These are phyloP conservation scores for Thomomys bottae DNA, from an alignment of 2,113 vertebrate species.

Conservation along the genomic window DNA sequence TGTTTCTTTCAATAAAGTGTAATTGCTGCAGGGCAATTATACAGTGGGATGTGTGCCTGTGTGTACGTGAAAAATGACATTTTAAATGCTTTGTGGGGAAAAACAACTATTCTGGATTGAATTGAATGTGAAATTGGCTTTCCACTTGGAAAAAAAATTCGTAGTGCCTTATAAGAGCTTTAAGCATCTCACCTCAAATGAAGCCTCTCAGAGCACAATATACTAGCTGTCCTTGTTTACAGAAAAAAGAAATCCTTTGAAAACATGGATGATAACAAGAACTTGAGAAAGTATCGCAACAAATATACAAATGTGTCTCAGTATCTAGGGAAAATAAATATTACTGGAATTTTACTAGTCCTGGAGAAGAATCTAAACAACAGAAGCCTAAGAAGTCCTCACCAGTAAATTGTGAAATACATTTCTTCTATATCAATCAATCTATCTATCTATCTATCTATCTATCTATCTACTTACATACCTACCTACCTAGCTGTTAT, in stretches of 20 bases:
- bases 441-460: no score
- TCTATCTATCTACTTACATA: no score
- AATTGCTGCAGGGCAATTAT: background rate
- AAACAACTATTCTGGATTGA: conserved; percentile 7
- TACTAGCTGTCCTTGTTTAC: conserved; percentile 22
- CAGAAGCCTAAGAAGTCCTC: background rate
- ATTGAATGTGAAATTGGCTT: conserved; percentile 16
- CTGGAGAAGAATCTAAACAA: background rate
- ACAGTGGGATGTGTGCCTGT: background rate
- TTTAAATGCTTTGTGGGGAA: conserved; percentile 42
- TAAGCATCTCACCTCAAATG: conserved; percentile 26
- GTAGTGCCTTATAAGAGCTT: conserved; percentile 23
- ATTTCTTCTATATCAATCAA: no score
- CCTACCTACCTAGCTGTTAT: no score
- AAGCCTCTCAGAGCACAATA: background rate
- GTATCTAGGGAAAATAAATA: background rate
- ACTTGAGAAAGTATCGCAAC: background rate
- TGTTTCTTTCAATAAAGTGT: background rate
- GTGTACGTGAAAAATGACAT: background rate
- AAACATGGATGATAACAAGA: background rate
- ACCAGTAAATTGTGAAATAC: background rate
- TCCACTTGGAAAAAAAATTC: conserved; percentile 37
- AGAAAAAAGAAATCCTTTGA: conserved; percentile 29
- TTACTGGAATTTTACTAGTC: background rate
- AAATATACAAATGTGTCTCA: background rate